Evolutionary conservation across 2,888 invertebrate species (phyloP), one percentile per base, ranked within the genome.

Genomic region (Synergus japonicus): DNA sequence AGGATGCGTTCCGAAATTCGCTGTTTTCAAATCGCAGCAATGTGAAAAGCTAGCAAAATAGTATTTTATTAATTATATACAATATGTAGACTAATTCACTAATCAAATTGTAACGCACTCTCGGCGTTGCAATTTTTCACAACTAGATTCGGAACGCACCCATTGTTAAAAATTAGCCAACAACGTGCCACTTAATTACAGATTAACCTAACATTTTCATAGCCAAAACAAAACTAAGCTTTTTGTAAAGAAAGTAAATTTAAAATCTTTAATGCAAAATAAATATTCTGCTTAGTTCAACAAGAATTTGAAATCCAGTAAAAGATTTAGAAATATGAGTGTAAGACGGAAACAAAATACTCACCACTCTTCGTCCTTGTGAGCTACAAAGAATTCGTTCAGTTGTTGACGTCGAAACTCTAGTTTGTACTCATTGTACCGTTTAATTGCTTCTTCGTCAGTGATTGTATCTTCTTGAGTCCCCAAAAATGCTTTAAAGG

Each of bases 291-390:
- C n/a, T 49, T 37, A 37, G 37, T 37, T 37, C 37, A 37, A 5
- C 37, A 37, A 37, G 37, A 37, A 37, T 37, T 43, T 37, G 58
- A 67, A 65, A 44, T 22, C 43, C 49, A 79, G 2, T 18, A 46
- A 60, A 77, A 41, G 54, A n/a, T 8, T 41, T 46, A 29, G 10
- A 13, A 77, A 41, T 13, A 41, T 43, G 37, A 43, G 22, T 12
- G 22, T 13, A 9, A n/a, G 18, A 41, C 41, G 13, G 13, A 64
- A 73, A 76, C 10, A 58, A 44, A n/a, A 37, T 81, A 37, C 97
- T 94, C 95, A 99, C 99, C 99, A 99, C 96, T 99, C 99, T 93
- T 99, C 99, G 90, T 99, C 99, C 93, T 99, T 99, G 94, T 99
- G 99, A 67, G 97, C 97, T 88, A 99, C 96, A 93, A 99, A 99